Evolutionary conservation across 2,797 vertebrate genomes (phyloP).

Genomic region (Babyrousa celebensis): DNA sequence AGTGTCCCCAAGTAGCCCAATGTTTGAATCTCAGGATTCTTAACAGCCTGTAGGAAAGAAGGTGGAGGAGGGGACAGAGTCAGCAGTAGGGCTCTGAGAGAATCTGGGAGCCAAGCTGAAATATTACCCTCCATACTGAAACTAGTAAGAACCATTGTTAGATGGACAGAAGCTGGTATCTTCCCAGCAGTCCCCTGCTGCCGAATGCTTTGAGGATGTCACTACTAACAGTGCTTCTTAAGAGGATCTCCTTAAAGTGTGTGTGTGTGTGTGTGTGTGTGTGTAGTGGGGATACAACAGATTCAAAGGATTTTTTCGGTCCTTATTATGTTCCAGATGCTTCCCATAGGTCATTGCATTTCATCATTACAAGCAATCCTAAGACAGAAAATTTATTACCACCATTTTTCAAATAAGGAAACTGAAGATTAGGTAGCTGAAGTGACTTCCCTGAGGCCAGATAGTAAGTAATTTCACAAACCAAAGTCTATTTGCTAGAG

Average conservation of each 20-base stretch:
- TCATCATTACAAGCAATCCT: neutral
- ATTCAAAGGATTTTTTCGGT: neutral
- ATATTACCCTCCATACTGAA: neutral
- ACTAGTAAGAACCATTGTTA: neutral
- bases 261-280: neutral
- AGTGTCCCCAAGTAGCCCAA: neutral
- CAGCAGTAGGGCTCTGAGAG: neutral
- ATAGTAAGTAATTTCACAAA: neutral
- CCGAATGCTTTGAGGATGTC: neutral
- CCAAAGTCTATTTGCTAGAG: neutral
- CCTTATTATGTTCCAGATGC: neutral
- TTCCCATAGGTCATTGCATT: neutral
- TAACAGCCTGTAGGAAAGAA: neutral
- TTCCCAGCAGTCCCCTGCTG: neutral
- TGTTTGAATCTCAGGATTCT: neutral
- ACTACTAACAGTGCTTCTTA: neutral
- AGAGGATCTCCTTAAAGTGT: neutral
- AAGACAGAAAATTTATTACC: neutral
- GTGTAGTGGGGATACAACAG: neutral
- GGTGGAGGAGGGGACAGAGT: neutral
- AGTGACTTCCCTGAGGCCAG: neutral
- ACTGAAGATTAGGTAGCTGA: neutral
- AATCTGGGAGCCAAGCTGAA: neutral
- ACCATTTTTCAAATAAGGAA: conserved; percentile 10
- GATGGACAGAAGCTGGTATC: neutral